A percentile compares a stretch with the other conserved stretches of the same genome.
Evolutionary conservation across 2,113 vertebrate species (phyloP).

Genomic region (Pollachius pollachius): DNA sequence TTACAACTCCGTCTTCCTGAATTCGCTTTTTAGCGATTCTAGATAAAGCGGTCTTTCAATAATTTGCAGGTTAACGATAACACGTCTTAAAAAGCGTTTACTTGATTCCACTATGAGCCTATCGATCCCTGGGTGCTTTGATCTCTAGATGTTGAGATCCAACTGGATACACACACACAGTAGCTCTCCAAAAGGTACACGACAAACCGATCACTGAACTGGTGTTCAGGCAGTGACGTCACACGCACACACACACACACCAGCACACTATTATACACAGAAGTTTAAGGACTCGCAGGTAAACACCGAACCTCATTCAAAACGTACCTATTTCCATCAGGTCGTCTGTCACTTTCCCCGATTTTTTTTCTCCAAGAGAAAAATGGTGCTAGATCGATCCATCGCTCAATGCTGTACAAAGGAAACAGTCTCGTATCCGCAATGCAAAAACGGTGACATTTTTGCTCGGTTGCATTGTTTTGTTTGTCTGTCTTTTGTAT

Average conservation of each 20-base stretch:
- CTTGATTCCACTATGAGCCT: background rate
- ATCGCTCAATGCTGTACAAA: slow-evolving; percentile 58
- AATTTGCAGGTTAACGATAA: background rate
- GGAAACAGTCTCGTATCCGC: slow-evolving; percentile 67
- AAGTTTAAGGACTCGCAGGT: slow-evolving; percentile 37
- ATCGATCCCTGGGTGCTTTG: background rate
- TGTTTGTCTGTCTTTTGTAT: slow-evolving; percentile 67
- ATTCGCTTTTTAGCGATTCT: background rate
- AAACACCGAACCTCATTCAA: slow-evolving; percentile 53
- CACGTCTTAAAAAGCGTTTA: background rate
- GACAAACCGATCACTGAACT: background rate
- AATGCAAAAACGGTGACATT: slow-evolving; percentile 62
- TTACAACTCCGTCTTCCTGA: background rate
- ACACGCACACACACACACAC: slow-evolving; percentile 12
- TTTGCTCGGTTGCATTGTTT: slow-evolving; percentile 53
- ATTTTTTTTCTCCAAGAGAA: slow-evolving; percentile 60
- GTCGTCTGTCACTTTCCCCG: slow-evolving; percentile 46
- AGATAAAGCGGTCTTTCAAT: background rate
- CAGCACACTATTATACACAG: background rate
- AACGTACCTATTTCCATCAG: slow-evolving; percentile 40
- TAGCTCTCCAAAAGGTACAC: slow-evolving; percentile 11
- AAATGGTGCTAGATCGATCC: slow-evolving; percentile 74
- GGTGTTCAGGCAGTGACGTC: background rate
- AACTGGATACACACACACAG: slow-evolving; percentile 22
- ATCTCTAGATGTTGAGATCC: slow-evolving; percentile 10